Evolutionary conservation across 2,797 vertebrate genomes (phyloP), one percentile per base, ranked within the genome.

Genomic region (Melopsittacus undulatus): DNA sequence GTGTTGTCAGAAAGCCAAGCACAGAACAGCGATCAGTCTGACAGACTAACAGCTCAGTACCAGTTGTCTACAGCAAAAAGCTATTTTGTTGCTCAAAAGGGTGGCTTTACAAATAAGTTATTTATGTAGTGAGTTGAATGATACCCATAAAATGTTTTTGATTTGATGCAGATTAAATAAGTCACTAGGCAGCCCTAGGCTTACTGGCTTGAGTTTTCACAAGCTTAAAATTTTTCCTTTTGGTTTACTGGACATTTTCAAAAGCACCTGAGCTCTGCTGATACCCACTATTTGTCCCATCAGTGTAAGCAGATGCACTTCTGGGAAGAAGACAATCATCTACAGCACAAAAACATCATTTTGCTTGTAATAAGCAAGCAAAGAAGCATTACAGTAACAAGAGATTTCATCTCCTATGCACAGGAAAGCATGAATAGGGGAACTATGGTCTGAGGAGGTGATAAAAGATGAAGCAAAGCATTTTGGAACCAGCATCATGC

Each of bases 261-360:
- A 29, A 83, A 46, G 48, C 2, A 66, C 48, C 23, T 1, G 5
- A n/a, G 34, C n/a, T 72, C 32, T 57, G 11, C 7, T 54, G 38
- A 54, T 56, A 38, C 6, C 32, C 38, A 23, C 11, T 40, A 52
- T 24, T 77, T 29, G 34, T 73, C 45, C 76, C 27, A 74, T 2
- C 22, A 46, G 7, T 0, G 0, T 1, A n/a, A 62, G 45, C 7
- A 94, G 64, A 57, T 4, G 5, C 0, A 0, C 16, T 19, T 34
- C 54, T 69, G 14, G 22, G 67, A 95, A 42, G 36, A 89, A 67
- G 7, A 56, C 14, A 72, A 29, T 3, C 11, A 42, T 62, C 45
- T 18, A 49, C 23, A 34, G 14, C 13, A 69, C 13, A 52, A 62
- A 69, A 51, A 9, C 24, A 30, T 46, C 57, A 29, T 29, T 43